phyloP scores from a whole-genome alignment of 2,797 vertebrate species.

The Sebastolobus altivelis region DNA sequence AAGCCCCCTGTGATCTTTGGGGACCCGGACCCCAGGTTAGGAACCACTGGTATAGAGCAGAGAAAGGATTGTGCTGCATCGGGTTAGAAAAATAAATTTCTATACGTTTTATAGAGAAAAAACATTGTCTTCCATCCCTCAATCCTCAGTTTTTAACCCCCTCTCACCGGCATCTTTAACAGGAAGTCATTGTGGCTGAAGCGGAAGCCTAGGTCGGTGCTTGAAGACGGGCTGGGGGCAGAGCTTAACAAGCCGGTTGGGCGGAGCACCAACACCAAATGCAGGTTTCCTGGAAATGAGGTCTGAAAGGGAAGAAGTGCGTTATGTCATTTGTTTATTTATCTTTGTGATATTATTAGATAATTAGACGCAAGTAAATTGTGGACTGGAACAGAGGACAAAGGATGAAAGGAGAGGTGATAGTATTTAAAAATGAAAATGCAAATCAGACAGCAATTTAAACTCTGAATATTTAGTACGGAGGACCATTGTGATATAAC shows the following conservation, averaged over 20 bases:
- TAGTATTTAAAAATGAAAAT: neutral
- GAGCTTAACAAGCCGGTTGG: slow-evolving; percentile 90
- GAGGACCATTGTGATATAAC: neutral
- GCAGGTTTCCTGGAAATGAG: slow-evolving; percentile 95
- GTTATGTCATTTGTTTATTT: neutral
- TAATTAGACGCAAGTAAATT: neutral
- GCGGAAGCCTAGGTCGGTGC: slow-evolving; percentile 95
- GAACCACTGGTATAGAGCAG: neutral
- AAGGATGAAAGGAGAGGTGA: neutral
- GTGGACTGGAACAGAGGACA: neutral
- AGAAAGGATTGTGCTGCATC: neutral
- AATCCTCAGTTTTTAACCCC: neutral
- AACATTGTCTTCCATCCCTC: neutral
- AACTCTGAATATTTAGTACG: neutral
- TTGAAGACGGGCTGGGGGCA: slow-evolving; percentile 82
- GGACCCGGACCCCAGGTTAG: accelerated
- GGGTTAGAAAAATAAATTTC: neutral
- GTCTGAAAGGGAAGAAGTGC: slow-evolving; percentile 77
- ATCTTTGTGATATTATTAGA: neutral
- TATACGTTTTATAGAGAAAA: neutral
- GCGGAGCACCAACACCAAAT: slow-evolving; percentile 93
- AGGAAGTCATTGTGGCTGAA: slow-evolving; percentile 97
- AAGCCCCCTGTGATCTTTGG: too few species aligned
- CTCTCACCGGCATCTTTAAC: slow-evolving; percentile 92
- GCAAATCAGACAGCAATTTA: neutral